Base-by-base conservation (phyloP, 2,797 vertebrate species). In the Falco peregrinus region DNA sequence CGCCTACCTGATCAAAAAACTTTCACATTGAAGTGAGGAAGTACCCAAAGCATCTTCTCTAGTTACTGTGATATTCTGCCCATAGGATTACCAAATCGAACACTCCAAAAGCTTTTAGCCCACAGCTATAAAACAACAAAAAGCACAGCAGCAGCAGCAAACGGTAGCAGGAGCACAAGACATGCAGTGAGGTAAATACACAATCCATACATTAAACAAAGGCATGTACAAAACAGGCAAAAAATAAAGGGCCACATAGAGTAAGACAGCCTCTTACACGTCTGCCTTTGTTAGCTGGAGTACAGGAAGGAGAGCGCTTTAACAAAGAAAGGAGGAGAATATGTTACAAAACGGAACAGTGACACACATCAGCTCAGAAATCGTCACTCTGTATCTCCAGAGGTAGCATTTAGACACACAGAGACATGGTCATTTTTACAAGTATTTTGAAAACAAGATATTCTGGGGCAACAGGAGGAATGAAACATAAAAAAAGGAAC, bases 201-300 rank as follows among this genome's bases (percentile, higher is more conserved):
- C 91, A 56, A 87, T 64, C 92, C 96, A 96, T 93, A 96, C 97
- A 97, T 93, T 95, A 91, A 97, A 97, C 91, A 96, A 93, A 96
- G 91, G 95, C 96, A 97, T 97, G 95, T 96, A 97, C 96, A 97
- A 65, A 96, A 97, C 98, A 98, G 97, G 98, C 98, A 97, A 97
- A 96, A 92, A 96, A 96, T 81, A 95, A 85, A 92, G 83, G 95
- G 92, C 95, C 80, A 98, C 96, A 98, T 60, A 97, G 93, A 97
- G 96, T 97, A 97, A 89, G 96, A 97, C 95, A 97, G 98, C 98
- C 98, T 99, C 99, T 99, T 99, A 99, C 99, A 98, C 99, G 99
- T 99, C 99, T 99, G 99, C 99, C 98, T 99, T 99, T 99, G 98
- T 98, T 99, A 98, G 98, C 98, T 96, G 99, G 99, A 98, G 98